These are phyloP conservation scores for Ennomos fuscantarius DNA, from an alignment of 2,888 invertebrate genomes.

Conservation along the genomic window DNA sequence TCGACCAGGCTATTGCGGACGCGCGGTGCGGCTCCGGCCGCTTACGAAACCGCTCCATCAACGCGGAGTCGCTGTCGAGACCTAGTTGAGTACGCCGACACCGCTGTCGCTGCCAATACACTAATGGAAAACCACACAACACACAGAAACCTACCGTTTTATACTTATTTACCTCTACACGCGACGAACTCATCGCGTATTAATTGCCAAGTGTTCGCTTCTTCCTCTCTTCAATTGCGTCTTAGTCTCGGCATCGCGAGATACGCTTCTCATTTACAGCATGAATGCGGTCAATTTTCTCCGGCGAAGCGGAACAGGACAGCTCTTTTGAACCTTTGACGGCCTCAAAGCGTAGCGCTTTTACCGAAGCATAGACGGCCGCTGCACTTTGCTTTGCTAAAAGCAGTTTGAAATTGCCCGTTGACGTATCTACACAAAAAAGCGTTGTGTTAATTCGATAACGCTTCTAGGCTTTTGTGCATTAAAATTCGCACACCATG, in stretches of 20 bases:
- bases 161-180: conserved; percentile 6
- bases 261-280: conserved; percentile 69
- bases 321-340: conserved; percentile 70
- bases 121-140: conserved; percentile 32
- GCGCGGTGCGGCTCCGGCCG: conserved; percentile 42
- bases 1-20: conserved; percentile 35
- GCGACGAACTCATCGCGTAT: conserved; percentile 29
- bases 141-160: conserved; percentile 5
- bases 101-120: conserved; percentile 41
- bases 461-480: conserved; percentile 11
- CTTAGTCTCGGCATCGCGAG: conserved; percentile 23
- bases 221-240: conserved; percentile 24
- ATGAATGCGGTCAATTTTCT: conserved; percentile 74
- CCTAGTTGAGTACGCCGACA: conserved; percentile 42
- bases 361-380: conserved; percentile 23
- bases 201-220: conserved; percentile 30
- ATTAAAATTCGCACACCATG: conserved; percentile 11
- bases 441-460: conserved; percentile 19
- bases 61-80: conserved; percentile 45
- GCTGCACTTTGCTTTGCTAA: conserved; percentile 29
- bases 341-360: conserved; percentile 29
- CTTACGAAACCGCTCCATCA: conserved; percentile 60
- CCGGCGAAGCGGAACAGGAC: conserved; percentile 61
- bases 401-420: conserved; percentile 29
- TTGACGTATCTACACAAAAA: conserved; percentile 6